A percentile compares a stretch with the other conserved stretches of the same genome.
These are phyloP conservation scores for Turritopsis dohrnii DNA, from an alignment of 30 jellyfish, hydroid and myxozoan species.

Conservation along the genomic window DNA sequence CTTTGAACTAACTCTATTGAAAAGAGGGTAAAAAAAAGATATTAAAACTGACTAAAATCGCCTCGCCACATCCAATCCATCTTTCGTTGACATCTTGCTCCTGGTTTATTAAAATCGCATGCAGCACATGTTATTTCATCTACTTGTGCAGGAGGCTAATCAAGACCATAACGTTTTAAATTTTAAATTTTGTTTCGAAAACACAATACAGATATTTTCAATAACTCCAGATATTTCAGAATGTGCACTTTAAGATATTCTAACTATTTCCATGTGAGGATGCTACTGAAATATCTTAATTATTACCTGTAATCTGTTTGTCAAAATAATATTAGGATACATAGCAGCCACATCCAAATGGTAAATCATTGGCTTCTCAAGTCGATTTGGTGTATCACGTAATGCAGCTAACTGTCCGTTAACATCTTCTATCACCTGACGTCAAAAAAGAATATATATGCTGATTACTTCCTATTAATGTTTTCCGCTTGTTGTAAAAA, in stretches of 20 bases:
- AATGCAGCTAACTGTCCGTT: constrained; percentile 52
- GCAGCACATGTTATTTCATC: constrained; percentile 95
- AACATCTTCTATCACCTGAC: constrained; percentile 55
- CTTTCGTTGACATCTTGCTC: constrained; percentile 89
- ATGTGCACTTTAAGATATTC: too few species aligned
- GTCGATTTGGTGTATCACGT: constrained; percentile 66
- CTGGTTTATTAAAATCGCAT: constrained; percentile 93
- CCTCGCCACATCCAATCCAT: constrained; percentile 99
- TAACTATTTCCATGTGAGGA: too few species aligned
- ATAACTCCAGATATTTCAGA: too few species aligned
- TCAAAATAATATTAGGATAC: constrained; percentile 88
- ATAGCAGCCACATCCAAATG: constrained; percentile 96
- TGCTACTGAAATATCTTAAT: too few species aligned
- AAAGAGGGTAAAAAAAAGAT: neutral
- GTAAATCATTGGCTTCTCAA: constrained; percentile 84
- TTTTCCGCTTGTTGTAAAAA: too few species aligned
- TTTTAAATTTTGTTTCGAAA: too few species aligned
- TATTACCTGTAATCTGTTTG: constrained; percentile 93
- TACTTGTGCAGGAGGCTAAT: constrained; percentile 95
- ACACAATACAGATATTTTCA: too few species aligned
- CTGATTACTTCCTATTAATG: neutral
- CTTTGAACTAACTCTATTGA: neutral
- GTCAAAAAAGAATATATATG: constrained; percentile 13
- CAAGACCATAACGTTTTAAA: too few species aligned
- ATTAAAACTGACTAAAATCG: constrained; percentile 59